These are phyloP conservation scores for Colletes latitarsis DNA, from an alignment of 1,140 invertebrate species.

Conservation along the genomic window DNA sequence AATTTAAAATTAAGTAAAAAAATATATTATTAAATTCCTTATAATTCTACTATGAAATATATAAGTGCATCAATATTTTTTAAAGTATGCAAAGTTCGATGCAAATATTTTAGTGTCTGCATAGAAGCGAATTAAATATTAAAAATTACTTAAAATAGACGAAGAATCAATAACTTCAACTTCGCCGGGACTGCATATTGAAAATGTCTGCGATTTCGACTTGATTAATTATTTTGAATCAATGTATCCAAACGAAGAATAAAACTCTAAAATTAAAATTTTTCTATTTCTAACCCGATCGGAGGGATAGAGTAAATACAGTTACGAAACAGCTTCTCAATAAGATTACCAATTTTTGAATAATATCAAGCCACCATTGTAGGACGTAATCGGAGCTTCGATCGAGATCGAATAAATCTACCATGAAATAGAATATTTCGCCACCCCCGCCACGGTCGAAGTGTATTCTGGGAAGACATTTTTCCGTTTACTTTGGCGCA, in stretches of 20 bases:
- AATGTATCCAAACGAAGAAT: constrained; percentile 9
- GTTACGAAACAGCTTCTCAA: neutral
- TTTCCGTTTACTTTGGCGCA: neutral
- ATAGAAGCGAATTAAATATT: too few species aligned
- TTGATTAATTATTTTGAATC: neutral
- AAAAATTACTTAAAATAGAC: too few species aligned
- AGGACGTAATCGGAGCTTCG: neutral
- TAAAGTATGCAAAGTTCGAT: too few species aligned
- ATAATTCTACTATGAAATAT: too few species aligned
- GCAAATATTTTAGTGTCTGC: too few species aligned
- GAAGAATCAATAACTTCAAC: too few species aligned
- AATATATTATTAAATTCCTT: too few species aligned
- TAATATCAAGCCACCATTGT: neutral
- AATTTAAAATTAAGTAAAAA: too few species aligned
- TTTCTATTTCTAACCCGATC: neutral
- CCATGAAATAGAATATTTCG: constrained; percentile 31
- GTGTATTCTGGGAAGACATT: neutral
- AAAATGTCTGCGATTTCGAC: neutral
- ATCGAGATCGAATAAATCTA: constrained; percentile 21
- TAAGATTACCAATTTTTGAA: neutral
- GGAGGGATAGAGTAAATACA: neutral
- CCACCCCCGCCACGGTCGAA: constrained; percentile 19
- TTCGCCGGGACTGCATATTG: too few species aligned
- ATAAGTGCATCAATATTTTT: too few species aligned
- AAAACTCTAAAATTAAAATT: too few species aligned